Base-by-base conservation (phyloP, 2,113 vertebrate genomes). In the Aegithalos caudatus region DNA sequence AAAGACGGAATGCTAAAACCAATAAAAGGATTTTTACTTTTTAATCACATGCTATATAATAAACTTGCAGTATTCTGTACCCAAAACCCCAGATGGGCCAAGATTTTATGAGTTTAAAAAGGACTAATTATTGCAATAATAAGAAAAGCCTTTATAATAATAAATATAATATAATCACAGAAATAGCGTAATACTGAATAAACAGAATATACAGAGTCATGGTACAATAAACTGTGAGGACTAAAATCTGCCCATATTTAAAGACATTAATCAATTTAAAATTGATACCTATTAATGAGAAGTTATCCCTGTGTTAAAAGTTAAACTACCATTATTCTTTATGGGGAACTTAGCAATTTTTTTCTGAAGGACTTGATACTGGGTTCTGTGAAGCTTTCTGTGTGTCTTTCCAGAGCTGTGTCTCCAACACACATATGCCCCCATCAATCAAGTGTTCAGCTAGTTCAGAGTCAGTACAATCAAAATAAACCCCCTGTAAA, bases 11-110 rank as follows among this genome's bases (percentile, higher is more conserved):
- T 40, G 81, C 44, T 93, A 88, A 94, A 95, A 94, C 62, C 14
- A 94, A 78, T 70, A 64, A 85, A 90, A 93, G 33, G 47, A 90
- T 85, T 90, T 91, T 69, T 94, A 80, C 70, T 94, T 95, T 94
- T 82, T 35, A 87, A 79, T 40, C 70, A 50, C 48, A 72, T 65
- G 50, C 65, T 79, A 69, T 57, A 57, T 51, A 82, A 92, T 87
- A 91, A 94, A 92, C 70, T 89, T 88, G 42, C 33, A 80, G 50
- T 69, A 74, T 60, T 90, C 62, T 73, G 54, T 77, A 77, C 60
- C 57, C 58, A 92, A 78, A 86, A 83, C 38, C 64, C 60, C 71
- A 86, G 50, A 94, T 58, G 31, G 78, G 47, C 42, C 64, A 94
- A 94, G 81, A 81, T 79, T 95, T 91, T 77, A 58, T 21, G 50